phyloP scores from a whole-genome alignment of 2,888 invertebrate genomes.

The Linyphia triangularis region DNA sequence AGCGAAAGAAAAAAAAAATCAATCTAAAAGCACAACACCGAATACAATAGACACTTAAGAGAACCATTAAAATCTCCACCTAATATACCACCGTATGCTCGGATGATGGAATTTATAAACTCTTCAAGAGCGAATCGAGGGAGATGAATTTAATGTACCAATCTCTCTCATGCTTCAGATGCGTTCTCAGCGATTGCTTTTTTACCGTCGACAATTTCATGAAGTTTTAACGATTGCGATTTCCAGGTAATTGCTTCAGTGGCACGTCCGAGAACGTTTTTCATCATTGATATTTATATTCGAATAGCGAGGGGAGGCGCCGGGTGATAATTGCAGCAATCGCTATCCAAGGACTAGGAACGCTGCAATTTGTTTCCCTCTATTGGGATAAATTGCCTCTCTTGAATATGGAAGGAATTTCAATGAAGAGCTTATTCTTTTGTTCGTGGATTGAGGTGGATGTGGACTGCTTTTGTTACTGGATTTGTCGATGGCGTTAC shows the following conservation, averaged over 20 bases:
- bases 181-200: background rate
- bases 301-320: background rate
- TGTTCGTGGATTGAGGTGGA: background rate
- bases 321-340: slow-evolving; percentile 29
- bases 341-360: background rate
- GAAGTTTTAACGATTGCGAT: slow-evolving; percentile 50
- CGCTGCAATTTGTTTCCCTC: background rate
- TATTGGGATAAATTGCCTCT: background rate
- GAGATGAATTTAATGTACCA: slow-evolving; percentile 6
- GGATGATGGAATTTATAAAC: background rate
- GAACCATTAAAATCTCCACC: background rate
- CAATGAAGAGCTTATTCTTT: slow-evolving; percentile 1
- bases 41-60: background rate
- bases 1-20: too few relatives aligned
- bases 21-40: background rate
- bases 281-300: slow-evolving; percentile 45
- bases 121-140: background rate
- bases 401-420: slow-evolving; percentile 10
- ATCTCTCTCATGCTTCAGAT: background rate
- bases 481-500: background rate
- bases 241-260: slow-evolving; percentile 7
- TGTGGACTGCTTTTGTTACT: background rate
- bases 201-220: slow-evolving; percentile 9
- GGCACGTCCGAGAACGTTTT: background rate
- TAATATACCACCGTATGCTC: background rate